These are phyloP conservation scores for Drosophila pallidifrons DNA, from an alignment of 1,140 invertebrate species.

Conservation along the genomic window DNA sequence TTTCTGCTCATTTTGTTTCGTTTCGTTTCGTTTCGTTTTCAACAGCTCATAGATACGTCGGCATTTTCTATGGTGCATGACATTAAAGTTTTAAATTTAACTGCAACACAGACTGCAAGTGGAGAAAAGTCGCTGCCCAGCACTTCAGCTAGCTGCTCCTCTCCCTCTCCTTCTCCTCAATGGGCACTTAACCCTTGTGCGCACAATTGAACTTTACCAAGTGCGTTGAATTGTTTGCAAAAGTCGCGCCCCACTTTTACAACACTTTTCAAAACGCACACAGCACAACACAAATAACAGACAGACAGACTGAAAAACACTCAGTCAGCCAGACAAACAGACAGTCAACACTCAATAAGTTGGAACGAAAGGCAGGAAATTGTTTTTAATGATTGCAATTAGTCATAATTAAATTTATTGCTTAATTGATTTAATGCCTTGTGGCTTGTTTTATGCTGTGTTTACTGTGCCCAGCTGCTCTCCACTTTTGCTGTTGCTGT, in stretches of 20 bases:
- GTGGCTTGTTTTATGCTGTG: background rate
- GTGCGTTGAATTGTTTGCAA: conserved; percentile 59
- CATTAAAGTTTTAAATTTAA: conserved; percentile 83
- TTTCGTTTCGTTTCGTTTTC: conserved; percentile 39
- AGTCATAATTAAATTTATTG: background rate
- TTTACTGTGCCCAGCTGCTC: conserved; percentile 25
- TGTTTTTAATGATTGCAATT: conserved; percentile 1
- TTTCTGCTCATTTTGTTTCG: conserved; percentile 29
- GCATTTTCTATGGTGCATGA: conserved; percentile 75
- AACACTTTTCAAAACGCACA: no score
- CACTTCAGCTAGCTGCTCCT: background rate
- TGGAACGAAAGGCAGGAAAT: background rate
- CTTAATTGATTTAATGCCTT: background rate
- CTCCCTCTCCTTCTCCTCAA: conserved; percentile 9
- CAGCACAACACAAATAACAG: no score
- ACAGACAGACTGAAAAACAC: no score
- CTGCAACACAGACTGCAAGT: conserved; percentile 55
- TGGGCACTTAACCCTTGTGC: conserved; percentile 60
- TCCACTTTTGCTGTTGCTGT: no score
- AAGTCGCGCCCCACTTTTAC: conserved; percentile 63
- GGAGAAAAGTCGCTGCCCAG: conserved; percentile 26
- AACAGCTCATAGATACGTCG: conserved; percentile 58
- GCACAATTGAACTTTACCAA: conserved; percentile 68
- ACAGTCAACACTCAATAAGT: conserved; percentile 7
- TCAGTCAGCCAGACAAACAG: background rate